Evolutionary conservation across 2,888 invertebrate species (phyloP), one percentile per base, ranked within the genome.

Genomic region (Agrilus cyanescens): DNA sequence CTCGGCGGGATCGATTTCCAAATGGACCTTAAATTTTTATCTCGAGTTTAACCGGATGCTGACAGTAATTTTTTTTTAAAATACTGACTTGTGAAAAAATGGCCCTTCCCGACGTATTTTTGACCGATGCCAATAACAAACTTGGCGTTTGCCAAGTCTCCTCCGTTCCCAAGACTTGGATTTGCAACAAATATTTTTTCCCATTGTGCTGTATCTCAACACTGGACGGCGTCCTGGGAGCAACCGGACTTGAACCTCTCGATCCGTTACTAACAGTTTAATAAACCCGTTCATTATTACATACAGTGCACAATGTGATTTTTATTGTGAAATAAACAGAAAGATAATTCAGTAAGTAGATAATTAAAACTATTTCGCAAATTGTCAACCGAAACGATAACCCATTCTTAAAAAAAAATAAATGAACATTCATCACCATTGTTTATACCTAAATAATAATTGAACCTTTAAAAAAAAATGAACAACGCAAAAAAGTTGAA

Each of bases 81-180:
- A 33, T 25, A 30, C 38, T 44, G 59, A 82, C 83, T 71, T 84
- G 84, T 16, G 88, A 88, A 59, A 89, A 87, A 34, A 89, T 78
- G 4, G 85, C 85, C 50, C 77, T 74, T 12, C 88, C 88, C 12
- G 73, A 75, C 38, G 76, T 77, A 20, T 73, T 74, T 16, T 74
- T 69, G 32, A 72, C 70, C 1, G 74, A 73, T 2, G 87, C 87
- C 53, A 85, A 70, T 43, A 88, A 67, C 42, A 88, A 69, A 47
- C 86, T 86, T 1, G 88, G 88, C 0, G 87, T 87, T 43, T 87
- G 82, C 87, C 88, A 88, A 0, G 86, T 88, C 62, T 88, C 87
- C 57, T 88, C 88, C 0, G 82, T 81, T 1, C 86, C 87, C 44
- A 88, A 66, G 20, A 87, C 80, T 58, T 83, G 77, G 6, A 88